A percentile compares a stretch with the other conserved stretches of the same genome.
phyloP scores from a whole-genome alignment of 2,113 vertebrate species.

The Charina bottae region DNA sequence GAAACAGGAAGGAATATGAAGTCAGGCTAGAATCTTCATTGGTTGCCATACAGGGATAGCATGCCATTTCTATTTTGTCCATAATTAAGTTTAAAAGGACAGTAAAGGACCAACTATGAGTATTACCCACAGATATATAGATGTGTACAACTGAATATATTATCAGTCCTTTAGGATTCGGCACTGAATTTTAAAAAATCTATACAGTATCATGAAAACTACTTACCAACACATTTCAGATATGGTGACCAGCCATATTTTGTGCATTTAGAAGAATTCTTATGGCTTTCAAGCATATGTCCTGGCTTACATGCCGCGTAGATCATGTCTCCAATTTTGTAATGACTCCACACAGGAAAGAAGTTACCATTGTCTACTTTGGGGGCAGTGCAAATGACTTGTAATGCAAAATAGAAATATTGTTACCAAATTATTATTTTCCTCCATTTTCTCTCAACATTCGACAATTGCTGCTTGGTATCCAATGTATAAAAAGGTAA shows the following conservation, averaged over 20 bases:
- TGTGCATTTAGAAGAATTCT: slow-evolving; percentile 5
- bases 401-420: background rate
- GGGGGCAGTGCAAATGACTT: background rate
- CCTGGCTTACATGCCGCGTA: background rate
- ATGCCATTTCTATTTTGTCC: background rate
- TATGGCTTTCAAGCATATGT: background rate
- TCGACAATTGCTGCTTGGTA: background rate
- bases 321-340: slow-evolving; percentile 1
- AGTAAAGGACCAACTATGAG: background rate
- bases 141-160: background rate
- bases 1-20: background rate
- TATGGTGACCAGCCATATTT: slow-evolving; percentile 16
- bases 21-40: background rate
- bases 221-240: slow-evolving; percentile 19
- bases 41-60: background rate
- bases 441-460: background rate
- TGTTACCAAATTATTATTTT: background rate
- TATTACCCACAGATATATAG: background rate
- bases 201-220: background rate
- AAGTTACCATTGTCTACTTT: background rate
- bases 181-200: background rate
- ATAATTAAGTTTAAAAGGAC: background rate
- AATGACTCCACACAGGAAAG: background rate
- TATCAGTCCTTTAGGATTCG: background rate
- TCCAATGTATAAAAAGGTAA: background rate